Evolutionary conservation across 1,140 invertebrate species (phyloP), one percentile per base, ranked within the genome.

Genomic region (Drosophila pruinosa): DNA sequence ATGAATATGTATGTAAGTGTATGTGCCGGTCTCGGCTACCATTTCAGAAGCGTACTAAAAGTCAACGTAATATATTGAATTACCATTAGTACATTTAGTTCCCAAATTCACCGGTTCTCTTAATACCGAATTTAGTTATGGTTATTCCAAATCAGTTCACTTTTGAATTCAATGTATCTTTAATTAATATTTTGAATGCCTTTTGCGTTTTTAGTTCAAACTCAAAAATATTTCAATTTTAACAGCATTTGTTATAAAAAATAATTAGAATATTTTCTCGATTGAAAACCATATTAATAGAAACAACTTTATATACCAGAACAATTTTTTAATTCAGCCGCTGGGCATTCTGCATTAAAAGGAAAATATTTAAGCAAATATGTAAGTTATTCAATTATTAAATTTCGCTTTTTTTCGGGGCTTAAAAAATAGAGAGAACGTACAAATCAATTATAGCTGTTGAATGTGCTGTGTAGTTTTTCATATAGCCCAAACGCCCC

Each of bases 1-100:
- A 85, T 56, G 62, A 58, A 65, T 63, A 10, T 57, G 45, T 8
- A 6, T 5, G 15, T 26, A 0, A 10, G 17, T 24, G 22, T 52
- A 4, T 38, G 10, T 31, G 14, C 12, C 7, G 36, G 28, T 26
- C 12, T 61, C 31, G 45, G 36, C 15, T 34, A 31, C 19, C 58
- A 48, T 59, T 21, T 68, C 12, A 43, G 31, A 36, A 45, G 53
- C 12, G 17, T 17, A 24, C 43, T 45, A 45, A 45, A 45, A 10
- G 6, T 5, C 5, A 21, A 19, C 1, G 41, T 12, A 19, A 19
- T 1, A n/a, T 7, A 22, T n/a, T 2, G 2, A 22, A 22, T 0
- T 21, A 45, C 22, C 43, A 24, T 45, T 17, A 5, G 43, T 45
- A 12, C 12, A 22, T 45, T 43, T 43, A n/a, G 39, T 21, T 2